Percentiles rank a stretch among this genome's conserved stretches.
These are phyloP conservation scores for Yasuhikotakia modesta DNA, from an alignment of 2,797 vertebrate species.

Conservation along the genomic window DNA sequence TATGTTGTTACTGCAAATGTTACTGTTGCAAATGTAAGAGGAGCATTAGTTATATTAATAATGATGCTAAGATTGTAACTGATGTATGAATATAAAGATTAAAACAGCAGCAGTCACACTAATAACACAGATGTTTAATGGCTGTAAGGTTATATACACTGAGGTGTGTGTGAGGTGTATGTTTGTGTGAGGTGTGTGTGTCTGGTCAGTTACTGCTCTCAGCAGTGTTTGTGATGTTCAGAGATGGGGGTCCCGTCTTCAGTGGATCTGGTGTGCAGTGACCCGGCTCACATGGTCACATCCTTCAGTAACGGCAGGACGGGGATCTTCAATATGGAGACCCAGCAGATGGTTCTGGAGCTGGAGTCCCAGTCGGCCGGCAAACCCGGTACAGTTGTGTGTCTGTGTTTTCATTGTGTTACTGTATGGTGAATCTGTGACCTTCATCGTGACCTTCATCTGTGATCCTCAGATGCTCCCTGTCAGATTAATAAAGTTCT, in stretches of 20 bases:
- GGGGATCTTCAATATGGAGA: conserved; percentile 98
- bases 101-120: too few species aligned
- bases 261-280: conserved; percentile 94
- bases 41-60: too few species aligned
- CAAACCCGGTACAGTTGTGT: conserved; percentile 77
- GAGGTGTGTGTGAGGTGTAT: too few species aligned
- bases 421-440: background rate
- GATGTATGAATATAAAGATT: too few species aligned
- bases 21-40: too few species aligned
- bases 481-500: conserved; percentile 96
- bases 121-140: too few species aligned
- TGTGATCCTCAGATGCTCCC: conserved; percentile 59
- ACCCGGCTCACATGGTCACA: conserved; percentile 93
- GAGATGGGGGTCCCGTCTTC: conserved; percentile 93
- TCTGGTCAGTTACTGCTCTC: too few species aligned
- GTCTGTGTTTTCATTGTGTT: too few species aligned
- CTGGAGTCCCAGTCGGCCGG: conserved; percentile 80
- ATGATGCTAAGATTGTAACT: too few species aligned
- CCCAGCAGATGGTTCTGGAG: conserved; percentile 87
- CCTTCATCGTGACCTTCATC: background rate
- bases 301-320: conserved; percentile 91
- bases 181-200: too few species aligned
- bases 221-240: conserved; percentile 57
- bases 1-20: too few species aligned
- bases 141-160: too few species aligned